phyloP scores from a whole-genome alignment of 2,888 invertebrate genomes.

The Tiphia femorata region DNA sequence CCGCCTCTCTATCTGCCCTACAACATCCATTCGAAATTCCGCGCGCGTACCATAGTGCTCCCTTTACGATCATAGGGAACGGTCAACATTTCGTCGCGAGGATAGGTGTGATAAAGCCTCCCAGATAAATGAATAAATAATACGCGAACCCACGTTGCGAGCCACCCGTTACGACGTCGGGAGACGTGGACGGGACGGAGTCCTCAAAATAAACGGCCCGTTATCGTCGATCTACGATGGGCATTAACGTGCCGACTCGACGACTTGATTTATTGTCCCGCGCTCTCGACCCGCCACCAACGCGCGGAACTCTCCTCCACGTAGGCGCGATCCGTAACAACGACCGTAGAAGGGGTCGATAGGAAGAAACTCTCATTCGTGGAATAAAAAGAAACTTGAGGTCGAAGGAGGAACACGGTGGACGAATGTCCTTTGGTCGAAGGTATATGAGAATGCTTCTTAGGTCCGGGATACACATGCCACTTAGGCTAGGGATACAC shows the following conservation, averaged over 20 bases:
- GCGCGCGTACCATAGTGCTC: neutral
- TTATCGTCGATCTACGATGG: constrained; percentile 26
- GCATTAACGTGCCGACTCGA: constrained; percentile 19
- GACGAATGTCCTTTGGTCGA: too few relatives aligned
- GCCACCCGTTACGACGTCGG: neutral
- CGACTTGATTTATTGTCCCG: constrained; percentile 31
- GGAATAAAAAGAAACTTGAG: too few relatives aligned
- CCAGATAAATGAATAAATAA: constrained; percentile 1
- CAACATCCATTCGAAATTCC: constrained; percentile 23
- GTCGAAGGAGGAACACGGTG: too few relatives aligned
- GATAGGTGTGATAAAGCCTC: neutral
- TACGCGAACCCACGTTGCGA: neutral
- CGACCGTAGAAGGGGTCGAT: too few relatives aligned
- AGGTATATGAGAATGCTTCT: too few relatives aligned
- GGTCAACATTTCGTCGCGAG: constrained; percentile 1
- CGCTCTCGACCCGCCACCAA: too few relatives aligned
- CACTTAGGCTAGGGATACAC: too few relatives aligned
- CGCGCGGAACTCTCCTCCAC: too few relatives aligned
- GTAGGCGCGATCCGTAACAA: too few relatives aligned
- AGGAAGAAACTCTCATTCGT: too few relatives aligned
- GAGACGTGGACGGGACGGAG: too few relatives aligned
- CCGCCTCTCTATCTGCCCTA: neutral
- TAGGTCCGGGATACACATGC: too few relatives aligned
- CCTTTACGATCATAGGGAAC: neutral
- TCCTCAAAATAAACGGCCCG: constrained; percentile 21